Evolutionary conservation across 2,888 invertebrate species (phyloP), one percentile per base, ranked within the genome.

Genomic region (Stictocephala bisonia): DNA sequence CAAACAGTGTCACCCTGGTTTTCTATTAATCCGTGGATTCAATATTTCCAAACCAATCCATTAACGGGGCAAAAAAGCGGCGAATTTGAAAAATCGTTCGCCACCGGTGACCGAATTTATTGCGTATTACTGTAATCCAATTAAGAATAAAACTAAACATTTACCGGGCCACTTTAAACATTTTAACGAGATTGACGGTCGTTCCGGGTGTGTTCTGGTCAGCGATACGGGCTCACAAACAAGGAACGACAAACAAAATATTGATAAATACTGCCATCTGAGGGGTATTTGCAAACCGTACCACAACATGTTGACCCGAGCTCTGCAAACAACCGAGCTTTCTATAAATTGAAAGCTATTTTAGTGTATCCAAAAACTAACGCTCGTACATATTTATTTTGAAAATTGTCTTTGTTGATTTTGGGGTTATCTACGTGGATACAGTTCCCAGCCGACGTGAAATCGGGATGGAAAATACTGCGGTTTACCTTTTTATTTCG

Each of bases 101-200:
- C 40, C 60, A n/a, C 31, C 29, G 58, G 58, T 31, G 20, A 60
- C 40, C 41, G 60, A 60, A 60, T 60, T 44, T 60, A 60, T 41
- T 18, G 35, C 44, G 15, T 41, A 60, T 60, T 60, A 60, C 60
- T 60, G 35, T 60, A 60, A 60, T 60, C 60, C 60, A 60, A 60
- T 60, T 60, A 60, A 60, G 60, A 60, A 60, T 60, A 60, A 60
- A 60, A 60, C 60, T 60, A 60, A 60, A 60, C 60, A 60, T 60
- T 60, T 29, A 40, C 60, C 35, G 18, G 60, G 35, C 40, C 41
- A 60, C 60, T 60, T 60, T 60, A 60, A 60, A 60, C 60, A 60
- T 60, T 60, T 60, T 60, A 60, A 60, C 60, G 60, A 40, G 60
- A 60, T 60, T 60, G 40, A 22, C 22, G 27, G 29, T 56, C n/a